Evolutionary conservation across 1,140 invertebrate genomes (phyloP), one percentile per base, ranked within the genome.

Genomic region (Drosophila burlai): DNA sequence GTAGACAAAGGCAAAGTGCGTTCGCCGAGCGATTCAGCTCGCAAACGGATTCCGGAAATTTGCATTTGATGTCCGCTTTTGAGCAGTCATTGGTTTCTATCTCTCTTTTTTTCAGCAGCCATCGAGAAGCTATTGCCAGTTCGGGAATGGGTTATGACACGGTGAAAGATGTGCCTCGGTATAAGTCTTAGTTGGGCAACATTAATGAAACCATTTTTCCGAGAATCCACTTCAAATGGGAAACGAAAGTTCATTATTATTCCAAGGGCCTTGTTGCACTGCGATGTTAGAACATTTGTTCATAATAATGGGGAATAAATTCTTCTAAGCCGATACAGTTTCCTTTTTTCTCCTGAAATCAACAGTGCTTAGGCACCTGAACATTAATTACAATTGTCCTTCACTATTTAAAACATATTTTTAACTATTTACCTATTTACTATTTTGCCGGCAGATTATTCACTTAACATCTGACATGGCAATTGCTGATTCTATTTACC

Each of bases 1-100:
- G 43, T 64, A 80, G 72, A 83, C 73, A 89, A 89, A 83, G 84
- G 84, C 75, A 74, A 69, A 80, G 80, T 83, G 84, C 67, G 76
- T 80, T 49, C 29, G 43, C 50, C 67, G 66, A 76, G 40, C 46
- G 43, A 57, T 16, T 80, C 46, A 29, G 59, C 24, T 18, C 24
- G 50, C 47, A 42, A 60, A 26, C 43, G 49, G 55, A 40, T 55
- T 63, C 54, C 60, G 61, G 65, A 74, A 81, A 69, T 68, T 76
- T 76, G 60, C 78, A 81, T 81, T 76, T 54, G 80, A 65, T 76
- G 74, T 64, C 49, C 46, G 54, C 72, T 59, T 72, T 76, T 50
- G 75, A 52, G 60, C 47, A 47, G 49, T 31, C 49, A 57, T 26
- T 46, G 61, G 50, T 45, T 55, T 45, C 46, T 18, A 43, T 61